Percentiles rank a stretch among this genome's conserved stretches.
Conservation (phyloP, 2,113 vertebrate species). For the Anolis carolinensis region DNA sequence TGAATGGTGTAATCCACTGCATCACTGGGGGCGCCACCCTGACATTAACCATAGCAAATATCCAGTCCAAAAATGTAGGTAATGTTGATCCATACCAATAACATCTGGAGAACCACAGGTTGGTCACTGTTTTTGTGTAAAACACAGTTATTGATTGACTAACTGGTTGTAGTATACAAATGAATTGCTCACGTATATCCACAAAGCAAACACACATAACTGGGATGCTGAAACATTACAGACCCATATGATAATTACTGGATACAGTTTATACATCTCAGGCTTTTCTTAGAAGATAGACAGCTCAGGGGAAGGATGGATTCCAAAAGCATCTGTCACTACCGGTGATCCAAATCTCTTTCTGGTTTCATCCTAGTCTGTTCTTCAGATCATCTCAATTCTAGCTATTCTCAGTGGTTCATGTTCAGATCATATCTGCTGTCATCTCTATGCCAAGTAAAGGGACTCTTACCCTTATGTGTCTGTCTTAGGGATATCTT, state of each 20-base stretch:
- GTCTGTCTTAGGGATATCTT: constrained; percentile 61
- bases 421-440: constrained; percentile 65
- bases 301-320: not conserved
- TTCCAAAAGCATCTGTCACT: constrained; percentile 17
- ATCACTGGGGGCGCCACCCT: no score
- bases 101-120: no score
- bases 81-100: no score
- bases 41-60: no score
- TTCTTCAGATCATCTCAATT: constrained; percentile 49
- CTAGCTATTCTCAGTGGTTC: constrained; percentile 57
- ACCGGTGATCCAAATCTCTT: constrained; percentile 62
- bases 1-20: no score
- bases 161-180: not conserved
- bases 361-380: constrained; percentile 65
- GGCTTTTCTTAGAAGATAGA: constrained; percentile 40
- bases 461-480: constrained; percentile 47
- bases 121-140: not conserved
- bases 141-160: not conserved
- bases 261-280: constrained; percentile 25
- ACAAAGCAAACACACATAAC: not conserved
- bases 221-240: not conserved
- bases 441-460: constrained; percentile 38
- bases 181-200: not conserved
- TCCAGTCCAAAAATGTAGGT: no score
- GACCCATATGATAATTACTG: not conserved